phyloP scores from a whole-genome alignment of 2,888 invertebrate genomes.

The Epinotia demarniana region DNA sequence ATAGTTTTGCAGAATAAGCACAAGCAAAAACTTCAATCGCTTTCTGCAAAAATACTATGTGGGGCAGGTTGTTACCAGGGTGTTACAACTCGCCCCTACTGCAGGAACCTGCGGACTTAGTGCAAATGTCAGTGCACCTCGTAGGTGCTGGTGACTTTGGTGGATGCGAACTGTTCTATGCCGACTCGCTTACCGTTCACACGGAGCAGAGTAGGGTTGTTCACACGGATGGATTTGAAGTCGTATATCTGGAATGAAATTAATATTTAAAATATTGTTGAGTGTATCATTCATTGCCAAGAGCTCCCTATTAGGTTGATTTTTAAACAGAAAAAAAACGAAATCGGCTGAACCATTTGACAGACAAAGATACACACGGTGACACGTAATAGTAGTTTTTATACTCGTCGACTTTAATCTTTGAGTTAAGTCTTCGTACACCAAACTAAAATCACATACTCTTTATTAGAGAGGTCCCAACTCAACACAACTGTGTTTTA shows the following conservation, averaged over 20 bases:
- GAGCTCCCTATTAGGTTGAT: not conserved
- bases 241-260: constrained; percentile 86
- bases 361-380: too few relatives aligned
- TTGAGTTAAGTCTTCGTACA: too few relatives aligned
- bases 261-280: not conserved
- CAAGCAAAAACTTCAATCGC: too few relatives aligned
- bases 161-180: constrained; percentile 87
- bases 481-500: too few relatives aligned
- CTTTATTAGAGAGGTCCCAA: too few relatives aligned
- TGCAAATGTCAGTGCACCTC: constrained; percentile 75
- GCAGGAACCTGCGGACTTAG: not conserved
- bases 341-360: too few relatives aligned
- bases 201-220: constrained; percentile 89
- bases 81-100: not conserved
- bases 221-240: constrained; percentile 91
- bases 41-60: not conserved
- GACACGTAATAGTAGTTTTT: too few relatives aligned
- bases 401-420: too few relatives aligned
- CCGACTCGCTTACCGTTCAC: constrained; percentile 91
- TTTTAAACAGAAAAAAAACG: too few relatives aligned
- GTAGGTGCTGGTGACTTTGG: constrained; percentile 87
- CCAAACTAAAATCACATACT: too few relatives aligned
- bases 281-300: not conserved
- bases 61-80: not conserved
- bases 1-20: too few relatives aligned